Conservation (phyloP, 2,888 invertebrate species). For the Tethea ocularis region DNA sequence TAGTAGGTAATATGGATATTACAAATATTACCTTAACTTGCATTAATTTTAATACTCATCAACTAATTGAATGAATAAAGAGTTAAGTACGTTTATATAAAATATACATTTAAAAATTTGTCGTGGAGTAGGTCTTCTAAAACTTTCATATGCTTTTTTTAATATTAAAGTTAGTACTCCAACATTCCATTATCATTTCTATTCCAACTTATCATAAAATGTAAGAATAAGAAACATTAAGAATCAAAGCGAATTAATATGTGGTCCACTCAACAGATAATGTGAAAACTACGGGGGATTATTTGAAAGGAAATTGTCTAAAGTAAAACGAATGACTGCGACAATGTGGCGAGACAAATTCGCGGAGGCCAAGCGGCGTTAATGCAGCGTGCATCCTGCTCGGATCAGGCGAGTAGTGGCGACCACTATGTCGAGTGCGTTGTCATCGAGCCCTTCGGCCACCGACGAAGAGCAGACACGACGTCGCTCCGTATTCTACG, state of each 20-base stretch:
- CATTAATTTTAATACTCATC: not conserved
- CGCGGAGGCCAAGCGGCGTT: conserved; percentile 57
- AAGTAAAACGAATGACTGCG: conserved; percentile 68
- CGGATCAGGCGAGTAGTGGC: conserved; percentile 15
- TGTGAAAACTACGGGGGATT: conserved; percentile 56
- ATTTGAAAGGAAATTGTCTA: conserved; percentile 49
- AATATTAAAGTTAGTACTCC: not conserved
- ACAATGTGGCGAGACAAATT: conserved; percentile 61
- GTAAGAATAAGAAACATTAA: not conserved
- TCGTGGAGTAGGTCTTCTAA: not conserved
- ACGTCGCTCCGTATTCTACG: conserved; percentile 90
- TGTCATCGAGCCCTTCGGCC: conserved; percentile 61
- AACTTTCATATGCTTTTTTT: not conserved
- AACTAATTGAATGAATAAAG: too few species aligned
- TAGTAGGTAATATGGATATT: not conserved
- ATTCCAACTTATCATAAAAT: not conserved
- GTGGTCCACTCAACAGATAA: conserved; percentile 2
- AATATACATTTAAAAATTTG: too few species aligned
- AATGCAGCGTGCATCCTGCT: conserved; percentile 71
- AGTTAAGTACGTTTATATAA: too few species aligned
- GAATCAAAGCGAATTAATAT: not conserved
- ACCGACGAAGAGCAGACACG: conserved; percentile 80
- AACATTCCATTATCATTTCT: not conserved
- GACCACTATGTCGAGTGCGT: conserved; percentile 69
- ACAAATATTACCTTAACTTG: not conserved